A percentile compares a stretch with the other conserved stretches of the same genome.
These are phyloP conservation scores for Epistrophe grossulariae DNA, from an alignment of 2,888 invertebrate species.

Conservation along the genomic window DNA sequence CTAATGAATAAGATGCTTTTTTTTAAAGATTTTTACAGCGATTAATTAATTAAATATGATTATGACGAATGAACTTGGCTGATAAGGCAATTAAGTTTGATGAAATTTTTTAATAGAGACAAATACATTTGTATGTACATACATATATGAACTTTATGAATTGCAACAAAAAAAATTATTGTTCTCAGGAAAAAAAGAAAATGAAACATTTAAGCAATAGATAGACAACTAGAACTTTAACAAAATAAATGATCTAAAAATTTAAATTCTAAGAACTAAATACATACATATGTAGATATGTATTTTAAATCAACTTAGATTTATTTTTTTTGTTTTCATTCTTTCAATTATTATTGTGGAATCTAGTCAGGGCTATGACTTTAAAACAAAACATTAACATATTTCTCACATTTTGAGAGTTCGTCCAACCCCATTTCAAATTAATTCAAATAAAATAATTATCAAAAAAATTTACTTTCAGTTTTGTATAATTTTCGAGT, in stretches of 20 bases:
- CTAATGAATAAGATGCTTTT: not conserved
- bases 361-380: no score
- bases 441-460: no score
- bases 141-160: not conserved
- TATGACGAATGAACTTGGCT: not conserved
- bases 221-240: slow-evolving; percentile 10
- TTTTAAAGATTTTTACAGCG: slow-evolving; percentile 11
- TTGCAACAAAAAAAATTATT: not conserved
- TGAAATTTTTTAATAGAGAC: not conserved
- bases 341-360: no score
- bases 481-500: no score
- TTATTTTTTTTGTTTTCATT: not conserved
- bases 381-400: no score
- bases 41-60: slow-evolving; percentile 12
- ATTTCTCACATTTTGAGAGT: no score
- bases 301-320: no score
- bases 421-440: no score
- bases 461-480: no score
- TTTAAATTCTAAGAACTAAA: not conserved
- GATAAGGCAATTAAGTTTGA: slow-evolving; percentile 5
- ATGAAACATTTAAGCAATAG: not conserved
- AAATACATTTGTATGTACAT: not conserved
- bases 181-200: not conserved
- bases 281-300: not conserved
- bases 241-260: not conserved